Evolutionary conservation across 2,797 vertebrate genomes (phyloP).

Genomic region (Malacoctenus gilli): DNA sequence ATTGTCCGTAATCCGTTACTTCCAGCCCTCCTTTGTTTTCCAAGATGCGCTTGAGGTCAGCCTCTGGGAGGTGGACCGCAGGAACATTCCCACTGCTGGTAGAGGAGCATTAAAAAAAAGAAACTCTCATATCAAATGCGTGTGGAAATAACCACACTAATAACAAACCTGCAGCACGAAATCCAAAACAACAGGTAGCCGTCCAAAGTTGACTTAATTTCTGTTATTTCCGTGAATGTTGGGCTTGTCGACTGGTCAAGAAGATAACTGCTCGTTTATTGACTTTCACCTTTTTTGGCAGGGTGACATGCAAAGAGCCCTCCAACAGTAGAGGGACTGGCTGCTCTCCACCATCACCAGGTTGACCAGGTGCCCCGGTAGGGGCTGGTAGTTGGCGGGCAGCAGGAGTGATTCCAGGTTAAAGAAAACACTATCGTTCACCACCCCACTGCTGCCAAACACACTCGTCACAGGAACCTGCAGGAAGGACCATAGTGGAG

Average conservation of each 20-base stretch:
- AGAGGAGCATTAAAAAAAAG: neutral
- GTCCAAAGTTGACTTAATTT: too few relatives aligned
- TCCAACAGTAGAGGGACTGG: constrained; percentile 90
- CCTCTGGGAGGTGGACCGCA: constrained; percentile 23
- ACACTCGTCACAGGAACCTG: constrained; percentile 88
- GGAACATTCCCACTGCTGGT: constrained; percentile 39
- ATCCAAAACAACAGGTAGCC: too few relatives aligned
- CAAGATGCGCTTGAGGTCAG: constrained; percentile 69
- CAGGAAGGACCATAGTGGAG: neutral
- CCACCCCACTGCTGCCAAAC: constrained; percentile 84
- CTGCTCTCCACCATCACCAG: constrained; percentile 91
- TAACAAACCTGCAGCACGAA: too few relatives aligned
- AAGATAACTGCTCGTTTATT: too few relatives aligned
- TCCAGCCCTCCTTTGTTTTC: constrained; percentile 86
- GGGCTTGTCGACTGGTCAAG: too few relatives aligned
- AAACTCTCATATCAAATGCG: neutral
- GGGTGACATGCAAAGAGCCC: constrained; percentile 91
- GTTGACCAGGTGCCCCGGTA: constrained; percentile 84
- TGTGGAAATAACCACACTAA: too few relatives aligned
- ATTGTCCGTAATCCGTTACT: constrained; percentile 82
- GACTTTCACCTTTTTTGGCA: constrained; percentile 48
- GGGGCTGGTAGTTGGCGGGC: constrained; percentile 84
- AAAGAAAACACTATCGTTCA: constrained; percentile 91
- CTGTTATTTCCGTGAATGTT: too few relatives aligned
- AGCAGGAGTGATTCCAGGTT: constrained; percentile 87